A percentile compares a stretch with the other conserved stretches of the same genome.
Evolutionary conservation across 2,888 invertebrate species (phyloP).

Genomic region (Hydriomena furcata): DNA sequence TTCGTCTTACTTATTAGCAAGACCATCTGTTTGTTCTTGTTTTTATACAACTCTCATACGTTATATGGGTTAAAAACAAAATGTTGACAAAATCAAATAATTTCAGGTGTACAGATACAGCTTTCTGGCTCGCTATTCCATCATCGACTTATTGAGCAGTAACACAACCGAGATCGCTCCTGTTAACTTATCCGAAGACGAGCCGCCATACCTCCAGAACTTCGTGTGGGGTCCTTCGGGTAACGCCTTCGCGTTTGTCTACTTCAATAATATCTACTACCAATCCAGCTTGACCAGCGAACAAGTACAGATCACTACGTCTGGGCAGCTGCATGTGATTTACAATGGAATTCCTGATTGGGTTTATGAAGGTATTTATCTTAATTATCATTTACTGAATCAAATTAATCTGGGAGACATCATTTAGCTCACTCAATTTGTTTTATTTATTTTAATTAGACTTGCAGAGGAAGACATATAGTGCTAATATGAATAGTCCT

Average conservation of each 20-base stretch:
- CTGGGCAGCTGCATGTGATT: constrained; percentile 84
- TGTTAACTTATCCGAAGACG: constrained; percentile 50
- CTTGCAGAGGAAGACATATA: no score
- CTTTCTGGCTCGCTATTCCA: constrained; percentile 88
- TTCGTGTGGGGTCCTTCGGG: constrained; percentile 91
- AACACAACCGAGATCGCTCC: constrained; percentile 57
- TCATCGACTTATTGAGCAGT: constrained; percentile 85
- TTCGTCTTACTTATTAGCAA: no score
- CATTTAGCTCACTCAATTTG: no score
- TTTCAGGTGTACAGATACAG: constrained; percentile 90
- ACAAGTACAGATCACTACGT: constrained; percentile 84
- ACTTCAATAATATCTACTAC: constrained; percentile 90
- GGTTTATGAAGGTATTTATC: constrained; percentile 93
- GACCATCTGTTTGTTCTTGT: no score
- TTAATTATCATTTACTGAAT: no score
- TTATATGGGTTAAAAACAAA: no score
- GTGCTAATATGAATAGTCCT: no score
- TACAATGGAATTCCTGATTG: constrained; percentile 96
- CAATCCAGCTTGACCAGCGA: constrained; percentile 76
- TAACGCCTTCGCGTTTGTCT: constrained; percentile 88
- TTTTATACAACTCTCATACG: no score
- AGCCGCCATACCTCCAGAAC: constrained; percentile 84
- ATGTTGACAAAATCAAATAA: background rate
- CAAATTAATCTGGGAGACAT: no score
- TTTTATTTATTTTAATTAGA: no score